Evolutionary conservation across 92 coral and sea anemone genomes (phyloP), one percentile per base, ranked within the genome.

Genomic region (Epizoanthus fatuus): DNA sequence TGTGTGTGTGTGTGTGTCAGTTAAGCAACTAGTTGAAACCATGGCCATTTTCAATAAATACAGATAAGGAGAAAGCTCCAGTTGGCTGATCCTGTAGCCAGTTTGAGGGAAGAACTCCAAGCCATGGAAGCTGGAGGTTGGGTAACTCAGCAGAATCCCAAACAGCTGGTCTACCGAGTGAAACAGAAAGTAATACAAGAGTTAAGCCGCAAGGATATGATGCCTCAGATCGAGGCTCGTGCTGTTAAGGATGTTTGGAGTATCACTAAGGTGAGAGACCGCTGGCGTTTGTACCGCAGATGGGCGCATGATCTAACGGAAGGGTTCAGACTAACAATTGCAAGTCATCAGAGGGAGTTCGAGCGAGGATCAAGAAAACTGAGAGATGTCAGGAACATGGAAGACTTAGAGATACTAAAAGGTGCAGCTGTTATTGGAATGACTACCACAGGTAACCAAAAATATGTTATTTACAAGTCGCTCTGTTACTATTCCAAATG

Each of bases 231-330:
- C 42, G 92, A 91, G 72, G 96, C 89, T 42, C 47, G 14, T 22
- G 17, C 81, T 39, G 93, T 89, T 8, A 67, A 70, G 14, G 87
- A 95, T 74, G 86, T 96, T 11, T 94, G 97, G 96, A 52, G 16
- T 3, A 65, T 96, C 53, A 49, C 79, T 6, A 1, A 53, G 8
- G 69, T 69, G 38, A 83, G 70, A 32, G 92, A 96, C 54, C 92
- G 95, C 59, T 96, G 99, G 99, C 90, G 95, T 56, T 81, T 96
- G 88, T 96, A 96, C 74, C 92, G 99, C n/a, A 89, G 92, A 58
- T 96, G 99, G 99, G 77, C 92, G 1, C 63, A 29, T 56, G 81
- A 82, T 29, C 75, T 94, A 62, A 57, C 92, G 4, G 78, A 69
- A 44, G 86, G 39, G 3, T 94, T 91, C 83, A 77, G 90, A 72